These are phyloP conservation scores for Saccostrea cuccullata DNA, from an alignment of 1,140 invertebrate genomes.

Conservation along the genomic window DNA sequence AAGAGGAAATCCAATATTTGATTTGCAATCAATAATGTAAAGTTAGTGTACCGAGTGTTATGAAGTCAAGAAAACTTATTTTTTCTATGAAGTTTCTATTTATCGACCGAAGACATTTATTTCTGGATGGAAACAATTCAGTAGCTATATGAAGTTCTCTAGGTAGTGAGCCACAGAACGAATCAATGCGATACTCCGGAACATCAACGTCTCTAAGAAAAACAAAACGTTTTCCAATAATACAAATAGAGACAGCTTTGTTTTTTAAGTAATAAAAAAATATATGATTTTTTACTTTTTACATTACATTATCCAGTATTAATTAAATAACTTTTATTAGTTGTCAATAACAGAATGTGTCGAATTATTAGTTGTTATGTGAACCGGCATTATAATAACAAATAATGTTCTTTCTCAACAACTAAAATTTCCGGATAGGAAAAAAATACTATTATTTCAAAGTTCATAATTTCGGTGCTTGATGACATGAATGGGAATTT, in stretches of 20 bases:
- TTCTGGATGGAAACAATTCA: not conserved
- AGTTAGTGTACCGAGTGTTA: not conserved
- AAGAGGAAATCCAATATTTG: constrained; percentile 15
- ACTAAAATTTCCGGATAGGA: not conserved
- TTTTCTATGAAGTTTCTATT: not conserved
- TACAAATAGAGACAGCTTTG: not conserved
- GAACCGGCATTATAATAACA: not conserved
- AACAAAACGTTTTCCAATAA: not conserved
- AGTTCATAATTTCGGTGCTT: not conserved
- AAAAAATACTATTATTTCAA: not conserved
- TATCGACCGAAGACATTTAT: not conserved
- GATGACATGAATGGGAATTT: not conserved
- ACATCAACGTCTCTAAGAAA: constrained; percentile 1
- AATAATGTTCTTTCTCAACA: not conserved
- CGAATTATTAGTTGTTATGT: not conserved
- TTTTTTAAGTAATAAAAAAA: not conserved
- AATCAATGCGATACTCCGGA: not conserved
- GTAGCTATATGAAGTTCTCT: not conserved
- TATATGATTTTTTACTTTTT: not conserved
- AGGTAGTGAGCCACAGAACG: not conserved
- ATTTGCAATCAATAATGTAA: constrained; percentile 1
- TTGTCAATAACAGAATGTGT: not conserved
- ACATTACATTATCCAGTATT: not conserved
- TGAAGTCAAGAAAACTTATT: not conserved
- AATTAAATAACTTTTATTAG: not conserved